A percentile compares a stretch with the other conserved stretches of the same genome.
phyloP scores from a whole-genome alignment of 2,797 vertebrate genomes.

The Pteropus rufus region DNA sequence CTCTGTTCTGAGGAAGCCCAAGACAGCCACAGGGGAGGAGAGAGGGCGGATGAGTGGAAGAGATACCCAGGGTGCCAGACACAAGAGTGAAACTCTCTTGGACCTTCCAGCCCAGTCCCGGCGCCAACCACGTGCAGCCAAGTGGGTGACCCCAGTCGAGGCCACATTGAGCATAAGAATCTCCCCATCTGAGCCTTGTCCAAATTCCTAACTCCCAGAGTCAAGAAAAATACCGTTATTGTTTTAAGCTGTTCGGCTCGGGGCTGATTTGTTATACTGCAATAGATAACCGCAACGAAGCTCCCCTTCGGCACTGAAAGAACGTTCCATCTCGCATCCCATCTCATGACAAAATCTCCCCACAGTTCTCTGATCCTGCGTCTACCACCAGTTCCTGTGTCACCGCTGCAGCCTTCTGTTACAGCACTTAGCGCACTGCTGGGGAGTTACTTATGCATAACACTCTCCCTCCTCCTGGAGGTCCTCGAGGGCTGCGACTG shows the following conservation, averaged over 20 bases:
- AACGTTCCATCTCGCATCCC: not conserved
- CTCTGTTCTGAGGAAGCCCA: not conserved
- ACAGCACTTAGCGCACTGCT: rapidly evolving
- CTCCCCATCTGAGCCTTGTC: not conserved
- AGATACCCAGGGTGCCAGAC: not conserved
- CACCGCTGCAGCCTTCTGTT: not conserved
- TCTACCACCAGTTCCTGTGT: not conserved
- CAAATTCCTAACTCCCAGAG: not conserved
- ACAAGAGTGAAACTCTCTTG: not conserved
- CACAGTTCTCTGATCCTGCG: not conserved
- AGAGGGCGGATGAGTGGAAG: not conserved
- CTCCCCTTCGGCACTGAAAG: not conserved
- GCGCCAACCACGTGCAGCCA: not conserved
- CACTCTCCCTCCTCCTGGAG: not conserved
- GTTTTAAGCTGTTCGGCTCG: not conserved
- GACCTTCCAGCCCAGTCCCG: not conserved
- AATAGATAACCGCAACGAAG: not conserved
- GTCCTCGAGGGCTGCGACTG: not conserved
- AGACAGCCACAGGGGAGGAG: not conserved
- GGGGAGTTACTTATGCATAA: rapidly evolving
- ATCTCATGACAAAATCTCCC: not conserved
- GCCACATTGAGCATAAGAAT: not conserved
- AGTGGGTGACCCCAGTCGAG: not conserved
- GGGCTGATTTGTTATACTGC: not conserved
- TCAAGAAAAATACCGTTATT: not conserved